A percentile compares a stretch with the other conserved stretches of the same genome.
phyloP scores from a whole-genome alignment of 2,797 vertebrate species.

The Pseudotriccus pelzelni region DNA sequence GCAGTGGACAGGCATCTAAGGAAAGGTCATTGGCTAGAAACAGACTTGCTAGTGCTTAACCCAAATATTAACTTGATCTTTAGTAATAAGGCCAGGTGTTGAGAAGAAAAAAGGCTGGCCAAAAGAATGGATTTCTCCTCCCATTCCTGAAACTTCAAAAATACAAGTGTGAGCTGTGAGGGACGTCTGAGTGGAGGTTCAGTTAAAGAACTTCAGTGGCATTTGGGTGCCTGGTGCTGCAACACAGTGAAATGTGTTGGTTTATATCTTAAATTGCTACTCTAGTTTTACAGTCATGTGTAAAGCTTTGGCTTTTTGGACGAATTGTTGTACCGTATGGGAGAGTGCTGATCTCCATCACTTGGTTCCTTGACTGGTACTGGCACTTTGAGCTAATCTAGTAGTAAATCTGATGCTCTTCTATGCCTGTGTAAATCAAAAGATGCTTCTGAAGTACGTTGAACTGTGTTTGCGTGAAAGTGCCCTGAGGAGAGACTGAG shows the following conservation, averaged over 20 bases:
- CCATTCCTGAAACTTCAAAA: not conserved
- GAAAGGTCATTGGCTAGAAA: not conserved
- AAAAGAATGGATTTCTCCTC: not conserved
- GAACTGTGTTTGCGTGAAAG: not conserved
- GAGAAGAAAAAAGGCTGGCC: not conserved
- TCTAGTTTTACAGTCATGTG: not conserved
- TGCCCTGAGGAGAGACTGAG: not conserved
- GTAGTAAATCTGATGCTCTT: not conserved
- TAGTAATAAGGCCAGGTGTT: not conserved
- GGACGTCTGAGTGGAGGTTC: not conserved
- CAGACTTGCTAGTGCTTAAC: not conserved
- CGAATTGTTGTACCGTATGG: no score
- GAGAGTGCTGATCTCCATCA: not conserved
- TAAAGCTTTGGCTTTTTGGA: not conserved
- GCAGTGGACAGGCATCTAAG: not conserved
- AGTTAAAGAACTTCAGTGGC: no score
- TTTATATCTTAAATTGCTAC: not conserved
- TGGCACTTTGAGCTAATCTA: not conserved
- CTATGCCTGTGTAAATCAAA: not conserved
- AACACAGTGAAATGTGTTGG: not conserved
- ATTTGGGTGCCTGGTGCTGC: not conserved
- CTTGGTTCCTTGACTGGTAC: fast-evolving
- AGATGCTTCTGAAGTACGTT: not conserved
- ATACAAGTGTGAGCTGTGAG: not conserved
- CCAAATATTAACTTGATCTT: not conserved